Evolutionary conservation across 2,888 invertebrate species (phyloP).

Genomic region (Endomychus coccineus): DNA sequence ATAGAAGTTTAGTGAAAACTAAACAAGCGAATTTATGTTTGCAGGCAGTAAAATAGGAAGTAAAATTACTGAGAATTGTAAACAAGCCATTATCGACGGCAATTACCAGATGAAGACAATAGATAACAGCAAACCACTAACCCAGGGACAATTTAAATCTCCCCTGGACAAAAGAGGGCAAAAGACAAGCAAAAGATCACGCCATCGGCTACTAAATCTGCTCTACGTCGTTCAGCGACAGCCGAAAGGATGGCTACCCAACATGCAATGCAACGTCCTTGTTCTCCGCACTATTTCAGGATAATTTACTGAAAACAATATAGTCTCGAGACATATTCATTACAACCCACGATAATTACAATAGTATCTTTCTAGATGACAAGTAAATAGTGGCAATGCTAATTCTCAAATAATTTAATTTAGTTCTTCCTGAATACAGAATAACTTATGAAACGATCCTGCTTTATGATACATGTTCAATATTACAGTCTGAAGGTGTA

Average conservation of each 20-base stretch:
- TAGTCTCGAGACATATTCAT: constrained; percentile 10
- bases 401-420: no score
- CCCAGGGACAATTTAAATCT: constrained; percentile 42
- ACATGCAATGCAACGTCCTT: constrained; percentile 34
- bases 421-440: no score
- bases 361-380: no score
- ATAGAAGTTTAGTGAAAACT: no score
- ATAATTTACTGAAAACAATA: constrained; percentile 15
- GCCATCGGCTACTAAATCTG: constrained; percentile 44
- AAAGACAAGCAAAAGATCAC: constrained; percentile 41
- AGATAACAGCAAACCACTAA: constrained; percentile 39
- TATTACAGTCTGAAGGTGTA: no score
- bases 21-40: no score
- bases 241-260: constrained; percentile 38
- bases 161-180: constrained; percentile 35
- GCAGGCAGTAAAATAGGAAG: neutral
- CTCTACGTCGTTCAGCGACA: constrained; percentile 35
- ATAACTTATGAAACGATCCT: no score
- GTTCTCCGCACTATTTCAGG: constrained; percentile 16
- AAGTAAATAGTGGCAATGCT: no score
- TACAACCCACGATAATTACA: no score
- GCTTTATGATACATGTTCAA: no score
- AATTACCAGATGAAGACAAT: constrained; percentile 40
- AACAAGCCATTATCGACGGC: constrained; percentile 30
- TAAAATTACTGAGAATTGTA: constrained; percentile 19